Base-by-base conservation (phyloP, 2,797 vertebrate genomes). In the Halcyon badia region DNA sequence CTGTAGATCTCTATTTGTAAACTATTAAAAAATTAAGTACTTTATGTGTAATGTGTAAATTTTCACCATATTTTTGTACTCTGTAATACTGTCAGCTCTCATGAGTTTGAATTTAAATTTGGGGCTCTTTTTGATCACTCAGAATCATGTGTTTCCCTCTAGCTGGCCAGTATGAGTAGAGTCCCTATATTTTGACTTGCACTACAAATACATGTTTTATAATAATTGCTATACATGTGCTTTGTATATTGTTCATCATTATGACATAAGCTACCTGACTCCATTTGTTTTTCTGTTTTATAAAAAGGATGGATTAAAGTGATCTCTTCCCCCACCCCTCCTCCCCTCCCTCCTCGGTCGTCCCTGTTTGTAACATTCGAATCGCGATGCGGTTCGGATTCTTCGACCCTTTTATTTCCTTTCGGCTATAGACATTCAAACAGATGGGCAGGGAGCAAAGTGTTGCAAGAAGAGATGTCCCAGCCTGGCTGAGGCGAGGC, bases 181-280 rank as follows among this genome's bases (percentile, higher is more conserved):
- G 94, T 97, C 98, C 97, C 98, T 98, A 26, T 98, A 97, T 95
- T 98, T 98, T 97, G 97, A 98, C 98, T 98, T 98, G 98, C 98
- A 98, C 98, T 98, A 98, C 97, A 97, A 97, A 98, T 97, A 97
- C 96, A 97, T 98, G 97, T 98, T 98, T 98, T 97, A 96, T 98
- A 97, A 91, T 97, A 97, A 97, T 97, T 98, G 87, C 96, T 98
- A 87, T 97, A 96, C 91, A 88, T 97, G 95, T 95, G 97, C 95
- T 98, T 98, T 97, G 91, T 98, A 92, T 97, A 95, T 97, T 97
- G 94, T 98, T 97, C 97, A 96, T 97, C 97, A 95, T 97, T 95
- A 97, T 96, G 97, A 94, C 96, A 96, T 97, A 97, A 98, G 98
- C 97, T 98, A 98, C 97, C 97, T 97, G 97, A 97, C 78, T 97